A percentile compares a stretch with the other conserved stretches of the same genome.
Evolutionary conservation across 1,140 invertebrate species (phyloP).

Genomic region (Meloidogyne floridensis): DNA sequence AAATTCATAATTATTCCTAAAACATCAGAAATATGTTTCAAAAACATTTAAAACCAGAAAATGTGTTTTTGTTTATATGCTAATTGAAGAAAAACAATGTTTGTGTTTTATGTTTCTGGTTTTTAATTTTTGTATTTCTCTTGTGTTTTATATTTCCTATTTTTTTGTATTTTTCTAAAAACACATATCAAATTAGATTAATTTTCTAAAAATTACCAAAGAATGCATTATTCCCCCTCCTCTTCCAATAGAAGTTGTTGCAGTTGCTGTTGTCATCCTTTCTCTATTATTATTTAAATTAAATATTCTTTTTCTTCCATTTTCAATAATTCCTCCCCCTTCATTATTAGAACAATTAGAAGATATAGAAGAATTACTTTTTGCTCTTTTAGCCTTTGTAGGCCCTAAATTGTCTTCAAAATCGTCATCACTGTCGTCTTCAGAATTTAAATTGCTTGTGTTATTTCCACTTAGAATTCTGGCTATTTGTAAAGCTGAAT

Average conservation of each 20-base stretch:
- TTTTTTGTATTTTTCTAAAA: neutral
- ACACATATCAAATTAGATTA: too few species aligned
- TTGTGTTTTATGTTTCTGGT: too few species aligned
- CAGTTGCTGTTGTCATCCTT: neutral
- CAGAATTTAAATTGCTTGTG: constrained; percentile 10
- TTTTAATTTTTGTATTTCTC: too few species aligned
- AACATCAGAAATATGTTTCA: too few species aligned
- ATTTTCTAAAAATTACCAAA: too few species aligned
- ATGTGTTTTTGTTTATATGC: too few species aligned
- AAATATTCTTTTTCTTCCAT: constrained; percentile 2
- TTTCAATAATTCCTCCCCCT: neutral
- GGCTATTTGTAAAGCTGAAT: neutral
- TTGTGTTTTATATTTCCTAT: too few species aligned
- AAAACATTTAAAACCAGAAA: too few species aligned
- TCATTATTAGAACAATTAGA: constrained; percentile 1
- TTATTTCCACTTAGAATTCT: neutral
- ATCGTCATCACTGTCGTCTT: constrained; percentile 23
- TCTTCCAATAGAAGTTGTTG: neutral
- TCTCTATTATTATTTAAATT: neutral
- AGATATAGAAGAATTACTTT: constrained; percentile 24
- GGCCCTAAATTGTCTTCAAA: neutral
- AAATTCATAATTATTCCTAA: too few species aligned
- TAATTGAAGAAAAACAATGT: too few species aligned
- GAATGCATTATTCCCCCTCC: neutral
- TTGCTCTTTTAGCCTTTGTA: constrained; percentile 22